Evolutionary conservation across 1,140 invertebrate species (phyloP).

Genomic region (Pectinophora gossypiella): DNA sequence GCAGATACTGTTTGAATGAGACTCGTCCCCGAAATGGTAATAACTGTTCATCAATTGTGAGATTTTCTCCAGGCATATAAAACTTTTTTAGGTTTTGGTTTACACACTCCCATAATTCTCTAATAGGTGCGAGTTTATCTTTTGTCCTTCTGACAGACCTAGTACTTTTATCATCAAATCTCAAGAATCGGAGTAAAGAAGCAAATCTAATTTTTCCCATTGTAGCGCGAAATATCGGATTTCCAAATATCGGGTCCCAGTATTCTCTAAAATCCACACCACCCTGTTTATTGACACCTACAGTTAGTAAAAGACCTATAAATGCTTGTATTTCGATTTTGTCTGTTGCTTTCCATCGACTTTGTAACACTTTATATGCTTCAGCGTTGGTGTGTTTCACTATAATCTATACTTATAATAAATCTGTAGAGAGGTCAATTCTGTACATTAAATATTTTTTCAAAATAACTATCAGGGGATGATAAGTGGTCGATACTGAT

Average conservation of each 20-base stretch:
- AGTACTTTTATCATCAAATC: neutral
- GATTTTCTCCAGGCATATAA: conserved; percentile 14
- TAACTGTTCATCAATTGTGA: conserved; percentile 49
- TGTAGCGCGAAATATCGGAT: neutral
- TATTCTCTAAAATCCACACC: neutral
- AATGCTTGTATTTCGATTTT: conserved; percentile 6
- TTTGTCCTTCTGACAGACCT: neutral
- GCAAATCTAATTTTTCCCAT: conserved; percentile 8
- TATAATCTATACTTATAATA: no score
- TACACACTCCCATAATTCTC: neutral
- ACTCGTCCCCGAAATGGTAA: conserved; percentile 30
- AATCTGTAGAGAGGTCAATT: no score
- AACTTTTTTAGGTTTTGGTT: conserved; percentile 18
- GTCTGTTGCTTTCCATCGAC: neutral
- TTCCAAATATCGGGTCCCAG: neutral
- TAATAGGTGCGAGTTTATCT: neutral
- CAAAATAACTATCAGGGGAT: no score
- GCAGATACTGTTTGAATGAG: conserved; percentile 52
- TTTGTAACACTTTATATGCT: neutral
- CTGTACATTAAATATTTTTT: no score
- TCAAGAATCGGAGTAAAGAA: neutral
- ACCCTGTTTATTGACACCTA: conserved; percentile 6
- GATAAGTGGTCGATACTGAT: no score
- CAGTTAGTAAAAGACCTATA: conserved; percentile 7
- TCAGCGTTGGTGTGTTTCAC: conserved; percentile 5